Base-by-base conservation (phyloP, 2,113 vertebrate species). In the Mystacornis crossleyi region DNA sequence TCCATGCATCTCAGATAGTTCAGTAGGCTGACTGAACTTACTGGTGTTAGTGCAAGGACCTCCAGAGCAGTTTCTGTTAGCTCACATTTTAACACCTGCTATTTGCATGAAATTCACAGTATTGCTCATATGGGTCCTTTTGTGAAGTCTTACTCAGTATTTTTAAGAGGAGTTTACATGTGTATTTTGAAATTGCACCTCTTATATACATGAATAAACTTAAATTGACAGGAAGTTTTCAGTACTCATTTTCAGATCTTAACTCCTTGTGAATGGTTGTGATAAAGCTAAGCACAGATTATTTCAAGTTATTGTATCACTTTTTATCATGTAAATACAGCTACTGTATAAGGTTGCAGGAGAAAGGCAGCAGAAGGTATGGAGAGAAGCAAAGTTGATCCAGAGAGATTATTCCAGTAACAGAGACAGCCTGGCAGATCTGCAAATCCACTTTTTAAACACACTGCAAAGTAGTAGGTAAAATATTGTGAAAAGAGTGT, bases 401-500 rank as follows among this genome's bases (percentile, higher is more conserved):
- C 45, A 80, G 90, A 93, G 84, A 84, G 96, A 97, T 97, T 96
- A 96, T 96, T 95, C 94, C 64, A 86, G 81, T 91, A 64, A 80
- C 85, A 93, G 91, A 97, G 85, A 74, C 61, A 93, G 84, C 74
- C 93, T 96, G 87, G 90, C 87, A 93, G 97, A 88, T 96, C 73
- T 91, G 73, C 64, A 89, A 83, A 92, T 91, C 74, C 88, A 93
- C 96, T 95, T 97, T 95, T 93, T 91, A 96, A 96, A 86, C 70
- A 66, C 28, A 29, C 33, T 77, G 89, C 70, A 86, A 82, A 86
- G 92, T 48, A 85, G 78, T 87, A 93, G 90, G 72, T 92, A 95
- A 97, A 97, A 96, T 96, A 84, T 57, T 92, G 60, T 90, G 85
- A 80, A 70, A 94, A 92, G 79, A 86, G 28, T n/a, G 79, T 78